phyloP scores from a whole-genome alignment of 2,113 vertebrate species.

The Tinamus guttatus region DNA sequence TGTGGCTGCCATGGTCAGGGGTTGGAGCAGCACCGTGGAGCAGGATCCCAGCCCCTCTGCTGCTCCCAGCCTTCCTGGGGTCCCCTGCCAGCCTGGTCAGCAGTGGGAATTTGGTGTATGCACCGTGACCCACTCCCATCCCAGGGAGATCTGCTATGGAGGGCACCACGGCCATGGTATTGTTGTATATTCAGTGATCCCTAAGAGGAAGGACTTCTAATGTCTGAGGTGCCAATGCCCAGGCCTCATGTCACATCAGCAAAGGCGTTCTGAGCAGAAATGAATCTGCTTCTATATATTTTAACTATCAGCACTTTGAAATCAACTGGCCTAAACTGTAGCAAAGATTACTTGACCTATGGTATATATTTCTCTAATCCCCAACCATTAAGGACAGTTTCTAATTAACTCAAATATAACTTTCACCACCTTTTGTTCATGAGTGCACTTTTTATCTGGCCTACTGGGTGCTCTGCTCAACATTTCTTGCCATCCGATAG shows the following conservation, averaged over 20 bases:
- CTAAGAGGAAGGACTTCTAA: neutral
- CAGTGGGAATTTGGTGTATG: neutral
- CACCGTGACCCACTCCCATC: neutral
- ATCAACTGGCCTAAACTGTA: neutral
- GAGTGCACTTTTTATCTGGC: neutral
- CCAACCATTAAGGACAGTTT: neutral
- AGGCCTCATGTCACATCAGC: neutral
- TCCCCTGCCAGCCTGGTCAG: neutral
- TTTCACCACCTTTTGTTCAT: neutral
- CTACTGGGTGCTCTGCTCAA: neutral
- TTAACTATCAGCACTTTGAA: neutral
- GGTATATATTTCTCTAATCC: neutral
- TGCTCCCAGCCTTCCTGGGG: neutral
- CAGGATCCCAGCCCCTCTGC: neutral
- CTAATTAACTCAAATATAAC: neutral
- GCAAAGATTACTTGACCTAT: neutral
- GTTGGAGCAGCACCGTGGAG: neutral
- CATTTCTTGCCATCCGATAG: neutral
- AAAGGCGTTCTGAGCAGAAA: neutral
- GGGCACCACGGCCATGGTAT: neutral
- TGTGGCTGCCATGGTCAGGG: fast-evolving
- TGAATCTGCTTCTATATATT: neutral
- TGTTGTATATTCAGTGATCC: neutral
- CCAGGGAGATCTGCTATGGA: neutral
- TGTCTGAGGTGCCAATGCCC: neutral